Percentiles rank a stretch among this genome's conserved stretches.
Conservation (phyloP, 2,113 vertebrate species). For the Muntiacus reevesi region DNA sequence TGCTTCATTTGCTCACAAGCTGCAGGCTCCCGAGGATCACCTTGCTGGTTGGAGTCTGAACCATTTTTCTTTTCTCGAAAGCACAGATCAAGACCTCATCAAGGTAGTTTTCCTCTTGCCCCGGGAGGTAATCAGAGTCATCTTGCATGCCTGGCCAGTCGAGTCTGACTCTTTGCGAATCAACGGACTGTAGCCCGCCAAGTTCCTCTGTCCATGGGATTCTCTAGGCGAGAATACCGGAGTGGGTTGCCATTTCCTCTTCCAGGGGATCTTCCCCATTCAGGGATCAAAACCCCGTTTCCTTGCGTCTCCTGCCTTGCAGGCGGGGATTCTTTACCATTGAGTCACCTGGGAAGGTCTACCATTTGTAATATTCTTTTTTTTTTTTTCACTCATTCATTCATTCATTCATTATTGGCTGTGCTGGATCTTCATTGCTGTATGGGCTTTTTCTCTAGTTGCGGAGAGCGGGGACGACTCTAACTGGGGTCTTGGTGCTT, state of each 20-base stretch:
- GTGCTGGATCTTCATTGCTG: background rate
- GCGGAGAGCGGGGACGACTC: accelerated
- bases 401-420: background rate
- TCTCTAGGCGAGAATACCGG: background rate
- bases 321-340: background rate
- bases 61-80: background rate
- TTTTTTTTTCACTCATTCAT: background rate
- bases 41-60: background rate
- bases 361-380: background rate
- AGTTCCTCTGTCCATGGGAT: background rate
- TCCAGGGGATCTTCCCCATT: background rate
- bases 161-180: background rate
- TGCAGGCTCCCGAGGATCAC: accelerated
- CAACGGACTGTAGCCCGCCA: background rate
- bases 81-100: background rate
- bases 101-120: background rate
- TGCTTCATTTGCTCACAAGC: background rate
- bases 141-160: accelerated
- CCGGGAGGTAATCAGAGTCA: accelerated
- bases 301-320: background rate
- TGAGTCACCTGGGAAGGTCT: background rate
- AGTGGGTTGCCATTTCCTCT: background rate
- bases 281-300: background rate
- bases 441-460: background rate
- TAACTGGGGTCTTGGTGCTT: background rate